These are phyloP conservation scores for Myotis findleyi DNA, from an alignment of 2,797 vertebrate species.

Conservation along the genomic window DNA sequence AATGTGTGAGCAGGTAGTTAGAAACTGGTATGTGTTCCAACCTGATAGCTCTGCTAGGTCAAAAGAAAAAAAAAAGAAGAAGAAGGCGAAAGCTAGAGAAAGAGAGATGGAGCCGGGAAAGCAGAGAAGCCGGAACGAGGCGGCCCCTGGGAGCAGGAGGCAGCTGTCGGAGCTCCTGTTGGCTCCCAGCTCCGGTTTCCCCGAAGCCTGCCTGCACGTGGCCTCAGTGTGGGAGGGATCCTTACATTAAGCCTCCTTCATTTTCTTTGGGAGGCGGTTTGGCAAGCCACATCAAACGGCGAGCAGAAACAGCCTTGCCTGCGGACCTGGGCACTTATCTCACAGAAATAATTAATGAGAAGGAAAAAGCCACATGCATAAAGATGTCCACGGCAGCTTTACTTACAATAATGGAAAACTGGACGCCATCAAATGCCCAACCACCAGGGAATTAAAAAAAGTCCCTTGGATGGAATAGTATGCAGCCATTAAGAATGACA, in stretches of 20 bases:
- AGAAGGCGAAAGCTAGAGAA: neutral
- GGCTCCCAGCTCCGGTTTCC: slow-evolving; percentile 37
- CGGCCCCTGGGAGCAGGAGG: neutral
- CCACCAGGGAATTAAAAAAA: neutral
- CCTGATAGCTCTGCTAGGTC: neutral
- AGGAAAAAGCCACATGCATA: slow-evolving; percentile 66
- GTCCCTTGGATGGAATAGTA: slow-evolving; percentile 71
- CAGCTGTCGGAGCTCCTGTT: neutral
- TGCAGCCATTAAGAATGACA: slow-evolving; percentile 73
- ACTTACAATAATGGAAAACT: slow-evolving; percentile 45
- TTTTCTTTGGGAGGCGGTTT: slow-evolving; percentile 66
- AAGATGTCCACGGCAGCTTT: slow-evolving; percentile 26
- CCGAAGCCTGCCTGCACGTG: slow-evolving; percentile 57
- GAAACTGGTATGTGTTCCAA: neutral
- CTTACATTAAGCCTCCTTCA: slow-evolving; percentile 60
- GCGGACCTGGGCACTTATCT: slow-evolving; percentile 61
- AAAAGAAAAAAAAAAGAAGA: neutral
- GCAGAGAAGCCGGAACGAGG: neutral
- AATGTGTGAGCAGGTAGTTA: neutral
- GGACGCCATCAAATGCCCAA: neutral
- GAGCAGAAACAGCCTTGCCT: slow-evolving; percentile 49
- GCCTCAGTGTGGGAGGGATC: slow-evolving; percentile 3
- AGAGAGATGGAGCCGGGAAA: neutral
- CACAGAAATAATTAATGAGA: slow-evolving; percentile 75
- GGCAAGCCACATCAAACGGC: slow-evolving; percentile 72